Base-by-base conservation (phyloP, 2,113 vertebrate genomes). In the Deroptyus accipitrinus region DNA sequence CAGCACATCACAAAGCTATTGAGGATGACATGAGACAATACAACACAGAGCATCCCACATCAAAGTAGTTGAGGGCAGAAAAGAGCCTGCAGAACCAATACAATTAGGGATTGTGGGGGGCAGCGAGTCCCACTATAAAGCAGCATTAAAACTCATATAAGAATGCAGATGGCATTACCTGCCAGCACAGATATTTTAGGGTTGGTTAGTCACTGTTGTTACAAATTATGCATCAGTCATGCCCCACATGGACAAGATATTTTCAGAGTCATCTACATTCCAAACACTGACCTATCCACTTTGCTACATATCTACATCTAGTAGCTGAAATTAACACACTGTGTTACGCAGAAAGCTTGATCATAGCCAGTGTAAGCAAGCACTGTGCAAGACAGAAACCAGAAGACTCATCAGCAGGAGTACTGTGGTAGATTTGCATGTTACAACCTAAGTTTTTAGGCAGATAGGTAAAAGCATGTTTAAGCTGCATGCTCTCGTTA, bases 11-110 rank as follows among this genome's bases (percentile, higher is more conserved):
- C 11, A 46, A 51, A 39, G 61, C n/a, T 63, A 25, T 5, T 44
- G 44, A 66, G 59, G 44, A 10, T 49, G 35, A 30, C 48, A 52
- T 0, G 0, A 77, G 37, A n/a, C 42, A 54, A 5, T 1, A 15
- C 14, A 41, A 63, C 2, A 3, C 10, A 39, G 17, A 37, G 17
- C 7, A 27, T 23, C 33, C 48, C 63, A 35, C 49, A 30, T 35
- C 35, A 76, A 68, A 88, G 57, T 27, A 39, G 19, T 3, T n/a
- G 17, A 81, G 69, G 63, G 30, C 57, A 86, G 46, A 30, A 4
- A 27, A 59, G 22, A 70, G 15, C 69, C 52, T 51, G 63, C 35
- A 66, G 63, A 83, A 18, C 27, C 52, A 91, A 49, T 9, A 49
- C 28, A 77, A 57, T 19, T 19, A 55, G 18, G 6, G 17, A 62